Conservation (phyloP, 2,797 vertebrate genomes). For the Selene dorsalis region DNA sequence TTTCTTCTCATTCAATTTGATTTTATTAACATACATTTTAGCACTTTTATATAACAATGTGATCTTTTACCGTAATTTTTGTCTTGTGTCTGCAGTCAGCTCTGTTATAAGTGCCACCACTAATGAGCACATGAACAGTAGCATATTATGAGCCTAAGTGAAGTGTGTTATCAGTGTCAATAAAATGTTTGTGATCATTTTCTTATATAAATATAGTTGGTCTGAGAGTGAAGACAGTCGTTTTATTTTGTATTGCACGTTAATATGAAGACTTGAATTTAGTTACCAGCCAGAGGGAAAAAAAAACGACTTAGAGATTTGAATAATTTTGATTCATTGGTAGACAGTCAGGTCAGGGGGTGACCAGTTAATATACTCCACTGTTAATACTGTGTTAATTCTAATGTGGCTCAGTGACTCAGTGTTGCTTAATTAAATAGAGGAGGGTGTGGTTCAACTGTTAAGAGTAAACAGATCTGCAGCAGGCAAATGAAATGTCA, state of each 20-base stretch:
- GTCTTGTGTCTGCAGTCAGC: background rate
- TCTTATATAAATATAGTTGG: too few species aligned
- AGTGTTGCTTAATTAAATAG: slow-evolving; percentile 34
- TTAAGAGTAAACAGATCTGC: slow-evolving; percentile 15
- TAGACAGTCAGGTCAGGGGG: slow-evolving; percentile 8
- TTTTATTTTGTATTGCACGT: background rate
- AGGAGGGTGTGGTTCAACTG: slow-evolving; percentile 21
- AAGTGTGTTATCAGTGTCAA: background rate
- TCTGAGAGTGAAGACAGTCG: too few species aligned
- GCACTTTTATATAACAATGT: too few species aligned
- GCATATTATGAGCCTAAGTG: too few species aligned
- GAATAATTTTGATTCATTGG: slow-evolving; percentile 8
- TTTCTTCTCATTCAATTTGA: too few species aligned
- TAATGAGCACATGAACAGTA: background rate
- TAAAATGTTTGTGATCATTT: background rate
- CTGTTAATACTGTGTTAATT: slow-evolving; percentile 5
- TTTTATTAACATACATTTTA: too few species aligned
- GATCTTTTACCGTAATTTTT: background rate
- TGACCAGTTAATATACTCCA: background rate
- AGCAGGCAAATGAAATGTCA: slow-evolving; percentile 10
- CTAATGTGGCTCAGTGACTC: slow-evolving; percentile 21
- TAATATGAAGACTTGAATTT: background rate
- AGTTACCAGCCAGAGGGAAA: background rate
- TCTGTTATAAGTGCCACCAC: background rate
- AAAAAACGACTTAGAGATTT: background rate